Conservation (phyloP, 2,797 vertebrate species). For the Melanitta fusca region DNA sequence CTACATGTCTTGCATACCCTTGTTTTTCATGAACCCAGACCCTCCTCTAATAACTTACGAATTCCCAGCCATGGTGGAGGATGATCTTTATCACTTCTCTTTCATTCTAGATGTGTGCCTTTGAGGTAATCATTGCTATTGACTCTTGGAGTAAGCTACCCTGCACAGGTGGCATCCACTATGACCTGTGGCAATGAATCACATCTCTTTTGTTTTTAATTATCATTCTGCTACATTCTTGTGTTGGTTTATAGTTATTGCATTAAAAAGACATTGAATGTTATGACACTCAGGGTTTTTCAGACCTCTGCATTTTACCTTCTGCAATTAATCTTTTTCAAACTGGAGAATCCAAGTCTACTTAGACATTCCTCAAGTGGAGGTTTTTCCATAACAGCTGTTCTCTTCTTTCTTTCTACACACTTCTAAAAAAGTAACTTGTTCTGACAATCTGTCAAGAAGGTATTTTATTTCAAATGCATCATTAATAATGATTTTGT, state of each 20-base stretch:
- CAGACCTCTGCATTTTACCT: neutral
- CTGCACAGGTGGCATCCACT: neutral
- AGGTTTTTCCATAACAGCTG: neutral
- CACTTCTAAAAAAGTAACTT: neutral
- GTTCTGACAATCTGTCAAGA: neutral
- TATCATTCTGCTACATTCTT: neutral
- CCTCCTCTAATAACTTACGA: neutral
- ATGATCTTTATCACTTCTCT: neutral
- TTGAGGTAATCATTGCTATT: neutral
- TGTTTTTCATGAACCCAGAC: neutral
- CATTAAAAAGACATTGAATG: neutral
- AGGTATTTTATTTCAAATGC: neutral
- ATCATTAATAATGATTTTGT: neutral
- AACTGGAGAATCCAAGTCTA: neutral
- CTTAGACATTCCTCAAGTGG: neutral
- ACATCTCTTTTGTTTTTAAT: neutral
- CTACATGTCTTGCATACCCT: neutral
- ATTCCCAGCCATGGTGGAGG: neutral
- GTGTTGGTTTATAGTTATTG: neutral
- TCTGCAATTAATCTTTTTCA: neutral
- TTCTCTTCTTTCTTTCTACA: neutral
- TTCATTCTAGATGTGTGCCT: neutral
- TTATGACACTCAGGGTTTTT: neutral
- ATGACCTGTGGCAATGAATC: neutral
- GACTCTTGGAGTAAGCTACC: neutral